Evolutionary conservation across 2,888 invertebrate genomes (phyloP).

Genomic region (Macrosoma leucophasiata): DNA sequence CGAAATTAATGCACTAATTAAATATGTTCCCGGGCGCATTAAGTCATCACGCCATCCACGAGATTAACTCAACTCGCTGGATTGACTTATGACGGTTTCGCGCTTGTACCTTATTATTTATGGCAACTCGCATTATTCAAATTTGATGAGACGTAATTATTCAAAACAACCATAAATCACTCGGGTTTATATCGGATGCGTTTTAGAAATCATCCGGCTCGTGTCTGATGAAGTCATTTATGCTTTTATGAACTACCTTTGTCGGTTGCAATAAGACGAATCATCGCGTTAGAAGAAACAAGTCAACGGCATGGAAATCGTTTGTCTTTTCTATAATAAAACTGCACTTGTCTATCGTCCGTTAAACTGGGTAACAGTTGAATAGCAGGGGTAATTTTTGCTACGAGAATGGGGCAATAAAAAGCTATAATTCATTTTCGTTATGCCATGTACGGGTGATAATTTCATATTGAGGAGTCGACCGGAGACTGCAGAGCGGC

Average conservation of each 20-base stretch:
- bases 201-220: constrained; percentile 49
- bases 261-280: constrained; percentile 52
- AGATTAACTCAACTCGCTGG: constrained; percentile 65
- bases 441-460: constrained; percentile 71
- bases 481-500: constrained; percentile 54
- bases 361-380: constrained; percentile 19
- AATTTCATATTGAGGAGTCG: constrained; percentile 63
- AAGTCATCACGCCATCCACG: constrained; percentile 59
- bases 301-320: constrained; percentile 32
- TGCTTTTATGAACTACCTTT: constrained; percentile 51
- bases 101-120: constrained; percentile 56
- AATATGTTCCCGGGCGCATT: constrained; percentile 64
- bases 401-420: constrained; percentile 45
- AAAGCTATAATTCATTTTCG: constrained; percentile 73
- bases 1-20: constrained; percentile 71
- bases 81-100: constrained; percentile 67
- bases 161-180: constrained; percentile 72
- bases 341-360: constrained; percentile 12
- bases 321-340: constrained; percentile 32
- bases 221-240: constrained; percentile 58
- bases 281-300: constrained; percentile 26
- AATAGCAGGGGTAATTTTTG: constrained; percentile 23
- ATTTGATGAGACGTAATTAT: constrained; percentile 74
- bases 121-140: constrained; percentile 69
- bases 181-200: constrained; percentile 54